Conservation (phyloP, 2,888 invertebrate genomes). For the Magallana nippona region DNA sequence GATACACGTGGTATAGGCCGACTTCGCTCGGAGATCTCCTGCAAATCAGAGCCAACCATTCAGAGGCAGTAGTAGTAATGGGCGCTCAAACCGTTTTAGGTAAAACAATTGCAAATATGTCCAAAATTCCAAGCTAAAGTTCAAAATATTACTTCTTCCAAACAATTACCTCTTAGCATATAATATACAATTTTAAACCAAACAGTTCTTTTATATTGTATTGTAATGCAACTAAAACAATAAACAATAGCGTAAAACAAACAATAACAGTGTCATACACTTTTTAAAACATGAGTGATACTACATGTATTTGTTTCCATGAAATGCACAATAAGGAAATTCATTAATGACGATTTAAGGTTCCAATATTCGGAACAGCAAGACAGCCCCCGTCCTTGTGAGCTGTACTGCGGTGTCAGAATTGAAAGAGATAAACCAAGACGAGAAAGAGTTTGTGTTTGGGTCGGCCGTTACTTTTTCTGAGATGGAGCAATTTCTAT, state of each 20-base stretch:
- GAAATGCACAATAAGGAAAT: too few species aligned
- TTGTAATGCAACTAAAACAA: too few species aligned
- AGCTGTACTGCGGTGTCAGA: constrained; percentile 82
- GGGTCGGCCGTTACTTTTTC: constrained; percentile 90
- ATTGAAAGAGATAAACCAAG: constrained; percentile 83
- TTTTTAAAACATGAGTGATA: too few species aligned
- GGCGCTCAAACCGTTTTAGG: constrained; percentile 81
- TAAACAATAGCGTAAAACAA: not conserved
- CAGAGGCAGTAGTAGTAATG: constrained; percentile 83
- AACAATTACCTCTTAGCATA: too few species aligned
- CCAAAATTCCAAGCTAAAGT: too few species aligned
- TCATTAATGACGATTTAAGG: not conserved
- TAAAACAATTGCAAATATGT: not conserved
- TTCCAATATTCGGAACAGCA: not conserved
- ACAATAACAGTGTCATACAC: not conserved
- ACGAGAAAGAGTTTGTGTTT: constrained; percentile 84
- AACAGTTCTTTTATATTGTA: too few species aligned
- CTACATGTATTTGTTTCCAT: too few species aligned
- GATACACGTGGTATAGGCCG: constrained; percentile 89
- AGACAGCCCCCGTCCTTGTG: constrained; percentile 4
- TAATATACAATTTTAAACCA: too few species aligned
- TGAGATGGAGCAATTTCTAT: constrained; percentile 83
- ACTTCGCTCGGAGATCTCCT: constrained; percentile 85
- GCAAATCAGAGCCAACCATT: constrained; percentile 84
- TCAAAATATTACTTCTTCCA: too few species aligned